phyloP scores from a whole-genome alignment of 64 coral and sea anemone species.

The Stichodactyla mertensii region DNA sequence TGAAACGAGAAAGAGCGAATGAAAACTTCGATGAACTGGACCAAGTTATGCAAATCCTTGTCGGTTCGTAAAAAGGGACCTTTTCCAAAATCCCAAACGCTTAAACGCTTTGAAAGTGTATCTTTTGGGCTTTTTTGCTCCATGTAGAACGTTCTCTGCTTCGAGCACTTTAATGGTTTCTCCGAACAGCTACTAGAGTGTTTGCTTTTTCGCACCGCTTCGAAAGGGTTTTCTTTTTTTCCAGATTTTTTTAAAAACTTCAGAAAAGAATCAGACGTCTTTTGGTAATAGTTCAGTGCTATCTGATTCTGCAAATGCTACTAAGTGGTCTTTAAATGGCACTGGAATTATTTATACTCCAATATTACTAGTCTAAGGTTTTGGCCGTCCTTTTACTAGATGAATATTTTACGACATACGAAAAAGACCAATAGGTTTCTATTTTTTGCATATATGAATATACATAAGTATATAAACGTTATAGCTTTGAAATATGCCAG shows the following conservation, averaged over 20 bases:
- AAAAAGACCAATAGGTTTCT: slow-evolving; percentile 5
- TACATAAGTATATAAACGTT: not conserved
- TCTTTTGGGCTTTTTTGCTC: too few relatives aligned
- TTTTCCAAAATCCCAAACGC: too few relatives aligned
- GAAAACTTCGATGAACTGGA: slow-evolving; percentile 82
- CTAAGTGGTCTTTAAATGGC: not conserved
- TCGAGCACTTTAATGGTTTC: not conserved
- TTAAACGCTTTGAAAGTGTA: too few relatives aligned
- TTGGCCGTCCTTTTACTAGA: slow-evolving; percentile 8
- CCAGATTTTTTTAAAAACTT: not conserved
- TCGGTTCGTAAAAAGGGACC: slow-evolving; percentile 60
- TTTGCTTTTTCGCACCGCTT: not conserved
- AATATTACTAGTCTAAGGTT: slow-evolving; percentile 2
- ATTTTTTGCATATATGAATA: not conserved
- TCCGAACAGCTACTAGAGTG: not conserved
- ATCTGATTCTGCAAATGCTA: not conserved
- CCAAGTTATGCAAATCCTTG: slow-evolving; percentile 97
- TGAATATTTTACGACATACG: slow-evolving; percentile 7
- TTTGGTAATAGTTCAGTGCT: not conserved
- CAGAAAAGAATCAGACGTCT: not conserved
- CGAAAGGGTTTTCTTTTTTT: not conserved
- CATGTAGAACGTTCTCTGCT: not conserved
- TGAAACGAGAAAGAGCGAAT: slow-evolving; percentile 74
- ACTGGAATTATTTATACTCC: not conserved
- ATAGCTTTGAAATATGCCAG: not conserved